phyloP scores from a whole-genome alignment of 2,888 invertebrate species.

The Chymomyza fuscimana region DNA sequence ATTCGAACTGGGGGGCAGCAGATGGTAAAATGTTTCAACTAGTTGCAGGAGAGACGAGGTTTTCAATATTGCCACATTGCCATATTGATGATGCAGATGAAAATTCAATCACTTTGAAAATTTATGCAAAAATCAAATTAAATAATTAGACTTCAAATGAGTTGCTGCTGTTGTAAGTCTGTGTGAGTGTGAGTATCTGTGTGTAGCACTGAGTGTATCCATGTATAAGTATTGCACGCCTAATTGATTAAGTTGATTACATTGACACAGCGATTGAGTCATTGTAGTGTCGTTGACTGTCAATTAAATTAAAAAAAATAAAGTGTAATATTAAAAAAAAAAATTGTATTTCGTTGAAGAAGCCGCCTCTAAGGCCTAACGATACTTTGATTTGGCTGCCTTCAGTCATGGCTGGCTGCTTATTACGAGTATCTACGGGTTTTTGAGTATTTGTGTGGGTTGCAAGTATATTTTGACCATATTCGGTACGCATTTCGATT shows the following conservation, averaged over 20 bases:
- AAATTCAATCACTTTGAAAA: slow-evolving; percentile 38
- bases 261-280: slow-evolving; percentile 44
- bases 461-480: neutral
- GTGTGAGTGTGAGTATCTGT: slow-evolving; percentile 2
- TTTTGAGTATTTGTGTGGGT: slow-evolving; percentile 26
- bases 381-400: slow-evolving; percentile 33
- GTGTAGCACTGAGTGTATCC: neutral
- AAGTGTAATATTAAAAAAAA: slow-evolving; percentile 7
- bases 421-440: slow-evolving; percentile 31
- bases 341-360: slow-evolving; percentile 4
- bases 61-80: neutral
- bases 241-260: slow-evolving; percentile 69
- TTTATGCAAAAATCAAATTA: slow-evolving; percentile 59
- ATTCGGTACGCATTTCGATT: neutral
- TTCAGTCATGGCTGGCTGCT: slow-evolving; percentile 22
- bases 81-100: neutral
- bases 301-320: slow-evolving; percentile 23
- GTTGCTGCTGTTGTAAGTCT: slow-evolving; percentile 16
- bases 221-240: slow-evolving; percentile 32
- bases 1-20: neutral
- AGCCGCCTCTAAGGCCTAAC: slow-evolving; percentile 19
- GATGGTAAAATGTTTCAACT: neutral
- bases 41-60: neutral
- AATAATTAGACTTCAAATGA: slow-evolving; percentile 57
- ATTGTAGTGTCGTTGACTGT: slow-evolving; percentile 24